Conservation (phyloP, 2,797 vertebrate species). For the Anguilla obscura region DNA sequence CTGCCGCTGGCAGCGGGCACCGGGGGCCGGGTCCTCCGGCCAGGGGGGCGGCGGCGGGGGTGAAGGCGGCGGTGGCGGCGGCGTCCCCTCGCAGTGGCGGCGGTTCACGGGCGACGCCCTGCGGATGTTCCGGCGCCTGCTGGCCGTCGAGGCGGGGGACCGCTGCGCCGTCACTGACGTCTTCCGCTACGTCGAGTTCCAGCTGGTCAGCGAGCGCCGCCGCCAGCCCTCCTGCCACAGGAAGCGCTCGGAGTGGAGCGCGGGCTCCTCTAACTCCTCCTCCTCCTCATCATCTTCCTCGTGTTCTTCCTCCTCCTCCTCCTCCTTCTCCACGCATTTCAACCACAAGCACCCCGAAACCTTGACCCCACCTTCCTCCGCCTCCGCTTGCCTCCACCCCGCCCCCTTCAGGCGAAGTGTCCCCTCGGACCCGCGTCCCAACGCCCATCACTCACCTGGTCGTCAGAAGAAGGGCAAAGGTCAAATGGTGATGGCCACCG, state of each 20-base stretch:
- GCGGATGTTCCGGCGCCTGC: constrained; percentile 93
- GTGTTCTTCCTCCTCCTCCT: constrained; percentile 64
- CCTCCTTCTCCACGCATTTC: constrained; percentile 59
- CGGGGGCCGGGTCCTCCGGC: constrained; percentile 71
- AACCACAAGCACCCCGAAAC: no score
- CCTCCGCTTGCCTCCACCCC: constrained; percentile 66
- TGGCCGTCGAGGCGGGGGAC: constrained; percentile 89
- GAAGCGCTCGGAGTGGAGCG: constrained; percentile 75
- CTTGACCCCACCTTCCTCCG: no score
- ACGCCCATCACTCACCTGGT: constrained; percentile 72
- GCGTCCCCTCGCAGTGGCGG: constrained; percentile 94
- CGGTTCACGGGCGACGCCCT: constrained; percentile 94
- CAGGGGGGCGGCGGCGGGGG: constrained; percentile 38
- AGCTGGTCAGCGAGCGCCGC: constrained; percentile 90
- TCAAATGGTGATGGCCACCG: constrained; percentile 95
- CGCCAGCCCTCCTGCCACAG: constrained; percentile 85
- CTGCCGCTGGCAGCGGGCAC: constrained; percentile 87
- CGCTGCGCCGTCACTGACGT: constrained; percentile 94
- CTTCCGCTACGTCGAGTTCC: constrained; percentile 96
- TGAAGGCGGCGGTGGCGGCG: constrained; percentile 50
- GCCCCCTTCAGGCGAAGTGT: constrained; percentile 81
- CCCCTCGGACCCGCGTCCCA: constrained; percentile 72
- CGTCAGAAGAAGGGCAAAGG: constrained; percentile 91
- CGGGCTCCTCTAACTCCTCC: constrained; percentile 49
- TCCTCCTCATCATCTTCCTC: constrained; percentile 66